phyloP scores from a whole-genome alignment of 2,888 invertebrate genomes.

The Cotesia congregata region DNA sequence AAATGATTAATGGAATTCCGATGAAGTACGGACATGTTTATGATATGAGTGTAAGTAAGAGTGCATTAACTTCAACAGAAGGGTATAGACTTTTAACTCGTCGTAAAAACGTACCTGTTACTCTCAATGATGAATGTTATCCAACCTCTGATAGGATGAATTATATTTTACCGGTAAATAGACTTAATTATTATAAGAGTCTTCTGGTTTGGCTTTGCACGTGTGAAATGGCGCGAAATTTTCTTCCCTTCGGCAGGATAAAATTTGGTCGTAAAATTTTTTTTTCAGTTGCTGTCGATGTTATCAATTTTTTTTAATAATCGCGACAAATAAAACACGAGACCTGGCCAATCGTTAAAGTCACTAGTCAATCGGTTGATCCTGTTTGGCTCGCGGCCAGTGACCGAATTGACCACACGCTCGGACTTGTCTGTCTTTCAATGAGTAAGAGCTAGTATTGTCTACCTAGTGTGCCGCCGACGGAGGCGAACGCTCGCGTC shows the following conservation, averaged over 20 bases:
- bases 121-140: neutral
- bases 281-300: neutral
- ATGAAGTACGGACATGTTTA: neutral
- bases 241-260: neutral
- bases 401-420: slow-evolving; percentile 10
- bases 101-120: slow-evolving; percentile 3
- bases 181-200: neutral
- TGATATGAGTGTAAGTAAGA: neutral
- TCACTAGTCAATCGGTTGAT: slow-evolving; percentile 6
- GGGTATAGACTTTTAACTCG: neutral
- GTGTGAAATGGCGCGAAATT: slow-evolving; percentile 1
- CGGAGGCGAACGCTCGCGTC: slow-evolving; percentile 55
- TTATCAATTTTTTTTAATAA: too few relatives aligned
- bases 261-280: neutral
- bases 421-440: neutral
- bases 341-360: slow-evolving; percentile 1
- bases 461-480: slow-evolving; percentile 38
- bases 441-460: slow-evolving; percentile 4
- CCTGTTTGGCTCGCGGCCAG: slow-evolving; percentile 1
- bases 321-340: neutral
- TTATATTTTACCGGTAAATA: neutral
- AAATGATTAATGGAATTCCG: neutral
- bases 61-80: neutral
- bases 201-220: neutral
- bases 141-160: neutral